A percentile compares a stretch with the other conserved stretches of the same genome.
Conservation (phyloP, 2,888 invertebrate genomes). For the Chrysomela aeneicollis region DNA sequence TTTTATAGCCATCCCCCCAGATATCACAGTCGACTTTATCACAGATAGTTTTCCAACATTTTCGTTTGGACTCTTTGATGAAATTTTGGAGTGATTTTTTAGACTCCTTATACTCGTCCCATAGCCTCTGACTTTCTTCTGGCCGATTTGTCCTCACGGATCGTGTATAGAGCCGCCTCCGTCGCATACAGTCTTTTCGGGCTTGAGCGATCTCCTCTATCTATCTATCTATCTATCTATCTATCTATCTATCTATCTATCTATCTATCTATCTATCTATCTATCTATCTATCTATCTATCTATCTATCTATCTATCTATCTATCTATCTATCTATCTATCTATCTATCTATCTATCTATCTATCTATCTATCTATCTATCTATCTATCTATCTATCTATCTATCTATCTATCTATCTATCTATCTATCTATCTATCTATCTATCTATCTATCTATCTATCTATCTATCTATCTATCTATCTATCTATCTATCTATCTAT, state of each 20-base stretch:
- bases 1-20: too few relatives aligned
- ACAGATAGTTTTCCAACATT: too few relatives aligned
- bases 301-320: constrained; percentile 11
- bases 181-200: too few relatives aligned
- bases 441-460: constrained; percentile 11
- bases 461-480: constrained; percentile 11
- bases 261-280: constrained; percentile 11
- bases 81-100: too few relatives aligned
- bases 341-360: constrained; percentile 2
- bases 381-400: constrained; percentile 2
- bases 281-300: constrained; percentile 7
- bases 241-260: constrained; percentile 7
- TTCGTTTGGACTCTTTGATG: too few relatives aligned
- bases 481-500: constrained; percentile 9
- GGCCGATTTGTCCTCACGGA: too few relatives aligned
- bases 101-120: too few relatives aligned
- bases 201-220: constrained; percentile 5
- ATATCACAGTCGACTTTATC: too few relatives aligned
- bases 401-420: too few relatives aligned
- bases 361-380: constrained; percentile 7
- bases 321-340: constrained; percentile 9
- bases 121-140: too few relatives aligned
- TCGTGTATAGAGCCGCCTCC: too few relatives aligned
- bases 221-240: constrained; percentile 11
- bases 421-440: constrained; percentile 7